Percentiles rank a stretch among this genome's conserved stretches.
phyloP scores from a whole-genome alignment of 2,888 invertebrate species.

The Drosophila rellima region DNA sequence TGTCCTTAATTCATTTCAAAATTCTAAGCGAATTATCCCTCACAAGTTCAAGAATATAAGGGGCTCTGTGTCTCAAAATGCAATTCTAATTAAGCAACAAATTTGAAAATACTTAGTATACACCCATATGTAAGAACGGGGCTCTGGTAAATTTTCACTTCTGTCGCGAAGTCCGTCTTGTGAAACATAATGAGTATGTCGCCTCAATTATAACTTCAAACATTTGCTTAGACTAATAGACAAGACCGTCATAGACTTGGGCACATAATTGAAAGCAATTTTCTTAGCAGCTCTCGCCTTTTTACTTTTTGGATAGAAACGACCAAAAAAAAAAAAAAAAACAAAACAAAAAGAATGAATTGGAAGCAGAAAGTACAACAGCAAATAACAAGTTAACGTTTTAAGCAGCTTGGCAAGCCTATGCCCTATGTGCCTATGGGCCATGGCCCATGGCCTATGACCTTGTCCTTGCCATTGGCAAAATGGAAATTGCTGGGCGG shows the following conservation, averaged over 20 bases:
- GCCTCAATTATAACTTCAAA: constrained; percentile 63
- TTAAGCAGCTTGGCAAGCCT: constrained; percentile 69
- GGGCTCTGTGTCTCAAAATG: background rate
- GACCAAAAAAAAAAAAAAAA: background rate
- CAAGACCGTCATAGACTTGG: constrained; percentile 45
- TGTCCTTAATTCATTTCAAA: no score
- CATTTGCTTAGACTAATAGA: constrained; percentile 60
- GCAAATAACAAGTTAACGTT: constrained; percentile 72
- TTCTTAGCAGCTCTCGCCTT: constrained; percentile 10
- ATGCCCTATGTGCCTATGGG: constrained; percentile 20
- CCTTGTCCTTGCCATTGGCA: constrained; percentile 47
- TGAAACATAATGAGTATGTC: constrained; percentile 52
- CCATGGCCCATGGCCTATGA: constrained; percentile 23
- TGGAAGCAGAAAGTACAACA: constrained; percentile 26
- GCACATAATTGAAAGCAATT: constrained; percentile 59
- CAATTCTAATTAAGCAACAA: background rate
- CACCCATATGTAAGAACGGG: background rate
- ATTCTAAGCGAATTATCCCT: no score
- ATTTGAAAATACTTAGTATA: background rate
- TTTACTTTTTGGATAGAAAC: constrained; percentile 2
- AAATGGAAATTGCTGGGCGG: constrained; percentile 58
- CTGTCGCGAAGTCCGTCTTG: constrained; percentile 9
- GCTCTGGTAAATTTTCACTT: background rate
- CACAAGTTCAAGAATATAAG: background rate
- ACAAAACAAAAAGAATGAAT: background rate